Conservation (phyloP, 2,113 vertebrate species). For the Dolichotis patagonum region DNA sequence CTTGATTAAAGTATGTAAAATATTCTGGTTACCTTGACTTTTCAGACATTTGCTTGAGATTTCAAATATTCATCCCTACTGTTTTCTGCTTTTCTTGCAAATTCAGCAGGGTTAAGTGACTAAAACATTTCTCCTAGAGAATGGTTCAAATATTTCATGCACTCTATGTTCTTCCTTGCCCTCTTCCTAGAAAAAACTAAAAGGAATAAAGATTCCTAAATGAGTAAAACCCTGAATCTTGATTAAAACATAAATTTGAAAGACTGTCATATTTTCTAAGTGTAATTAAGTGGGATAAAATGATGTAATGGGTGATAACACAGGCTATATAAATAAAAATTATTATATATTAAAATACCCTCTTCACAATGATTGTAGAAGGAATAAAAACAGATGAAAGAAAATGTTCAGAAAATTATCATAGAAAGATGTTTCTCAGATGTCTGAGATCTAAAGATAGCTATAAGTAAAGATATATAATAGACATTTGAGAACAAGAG, state of each 20-base stretch:
- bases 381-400: conserved; percentile 64
- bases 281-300: conserved; percentile 39
- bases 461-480: conserved; percentile 13
- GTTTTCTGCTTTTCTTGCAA: background rate
- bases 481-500: conserved; percentile 50
- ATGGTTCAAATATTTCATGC: background rate
- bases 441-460: conserved; percentile 49
- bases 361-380: conserved; percentile 45
- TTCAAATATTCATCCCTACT: background rate
- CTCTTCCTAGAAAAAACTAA: background rate
- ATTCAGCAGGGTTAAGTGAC: background rate
- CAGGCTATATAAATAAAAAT: conserved; percentile 63
- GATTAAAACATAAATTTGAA: conserved; percentile 38
- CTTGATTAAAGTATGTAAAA: background rate
- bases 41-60: background rate
- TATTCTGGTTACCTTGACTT: background rate
- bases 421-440: conserved; percentile 61
- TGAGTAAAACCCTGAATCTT: conserved; percentile 43
- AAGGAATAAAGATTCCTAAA: conserved; percentile 2
- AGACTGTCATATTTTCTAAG: conserved; percentile 56
- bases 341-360: conserved; percentile 50
- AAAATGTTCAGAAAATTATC: conserved; percentile 61
- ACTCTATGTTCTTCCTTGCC: rapidly evolving
- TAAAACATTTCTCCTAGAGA: background rate
- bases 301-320: background rate